Percentiles rank a stretch among this genome's conserved stretches.
These are phyloP conservation scores for Prostheceraeus crozeri DNA, from an alignment of 2,888 invertebrate species.

Conservation along the genomic window DNA sequence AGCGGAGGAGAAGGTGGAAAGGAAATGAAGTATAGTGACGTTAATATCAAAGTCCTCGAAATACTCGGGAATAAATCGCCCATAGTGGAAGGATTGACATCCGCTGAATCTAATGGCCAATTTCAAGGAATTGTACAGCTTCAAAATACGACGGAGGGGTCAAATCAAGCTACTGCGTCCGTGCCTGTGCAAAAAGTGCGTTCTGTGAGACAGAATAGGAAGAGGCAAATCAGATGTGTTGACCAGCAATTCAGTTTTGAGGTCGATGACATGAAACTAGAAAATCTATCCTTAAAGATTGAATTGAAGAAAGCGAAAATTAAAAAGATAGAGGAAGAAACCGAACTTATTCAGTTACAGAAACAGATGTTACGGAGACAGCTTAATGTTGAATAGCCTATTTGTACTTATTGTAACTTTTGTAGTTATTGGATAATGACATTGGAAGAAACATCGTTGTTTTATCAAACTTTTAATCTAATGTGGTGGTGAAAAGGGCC, in stretches of 20 bases:
- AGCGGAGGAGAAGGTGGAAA: slow-evolving; percentile 22
- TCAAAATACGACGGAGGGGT: not conserved
- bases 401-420: no score
- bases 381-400: no score
- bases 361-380: no score
- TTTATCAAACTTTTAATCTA: no score
- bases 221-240: not conserved
- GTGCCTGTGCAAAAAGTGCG: not conserved
- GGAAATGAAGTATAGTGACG: not conserved
- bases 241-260: no score
- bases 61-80: slow-evolving; percentile 28
- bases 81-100: slow-evolving; percentile 3
- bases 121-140: not conserved
- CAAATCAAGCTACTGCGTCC: not conserved
- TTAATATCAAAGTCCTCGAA: slow-evolving; percentile 25
- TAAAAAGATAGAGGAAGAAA: slow-evolving; percentile 6
- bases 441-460: no score
- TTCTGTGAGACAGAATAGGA: not conserved
- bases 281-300: slow-evolving; percentile 2
- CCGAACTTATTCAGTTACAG: slow-evolving; percentile 6
- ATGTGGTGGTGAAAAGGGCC: no score
- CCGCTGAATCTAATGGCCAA: slow-evolving; percentile 18
- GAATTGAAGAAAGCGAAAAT: slow-evolving; percentile 11
- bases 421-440: no score
- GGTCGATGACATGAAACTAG: not conserved